A percentile compares a stretch with the other conserved stretches of the same genome.
These are phyloP conservation scores for Mormyrus hasselquistii DNA, from an alignment of 2,797 vertebrate genomes.

Conservation along the genomic window DNA sequence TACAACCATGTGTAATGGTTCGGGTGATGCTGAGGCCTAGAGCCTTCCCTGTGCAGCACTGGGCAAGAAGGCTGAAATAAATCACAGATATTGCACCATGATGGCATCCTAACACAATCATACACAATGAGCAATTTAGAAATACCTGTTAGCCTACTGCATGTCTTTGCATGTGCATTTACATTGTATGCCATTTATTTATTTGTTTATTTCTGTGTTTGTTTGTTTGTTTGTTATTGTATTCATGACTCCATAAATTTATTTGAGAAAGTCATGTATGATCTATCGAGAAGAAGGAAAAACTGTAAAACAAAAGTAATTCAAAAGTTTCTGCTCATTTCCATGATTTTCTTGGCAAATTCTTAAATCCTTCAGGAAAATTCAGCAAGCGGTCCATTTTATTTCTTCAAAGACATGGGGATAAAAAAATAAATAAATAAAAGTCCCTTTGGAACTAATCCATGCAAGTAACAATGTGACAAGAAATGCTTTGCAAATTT, in stretches of 20 bases:
- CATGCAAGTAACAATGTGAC: neutral
- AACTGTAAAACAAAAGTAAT: neutral
- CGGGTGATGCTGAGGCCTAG: neutral
- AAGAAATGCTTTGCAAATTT: neutral
- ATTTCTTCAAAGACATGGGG: neutral
- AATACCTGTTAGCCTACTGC: neutral
- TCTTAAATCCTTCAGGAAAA: neutral
- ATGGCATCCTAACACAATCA: too few species aligned
- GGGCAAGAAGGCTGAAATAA: neutral
- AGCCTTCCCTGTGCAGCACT: neutral
- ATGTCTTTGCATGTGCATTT: neutral
- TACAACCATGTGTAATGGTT: neutral
- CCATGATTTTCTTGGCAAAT: neutral
- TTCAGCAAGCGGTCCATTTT: neutral
- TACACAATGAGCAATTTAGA: neutral
- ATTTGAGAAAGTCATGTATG: neutral
- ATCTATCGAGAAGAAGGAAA: neutral
- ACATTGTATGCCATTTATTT: neutral
- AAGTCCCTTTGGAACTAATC: constrained; percentile 2
- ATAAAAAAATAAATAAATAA: neutral
- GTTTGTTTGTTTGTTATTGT: neutral
- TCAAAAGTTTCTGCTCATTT: neutral
- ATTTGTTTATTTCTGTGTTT: neutral
- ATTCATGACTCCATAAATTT: neutral
- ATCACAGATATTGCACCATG: neutral